phyloP scores from a whole-genome alignment of 2,888 invertebrate genomes.

The Acleris cristana region DNA sequence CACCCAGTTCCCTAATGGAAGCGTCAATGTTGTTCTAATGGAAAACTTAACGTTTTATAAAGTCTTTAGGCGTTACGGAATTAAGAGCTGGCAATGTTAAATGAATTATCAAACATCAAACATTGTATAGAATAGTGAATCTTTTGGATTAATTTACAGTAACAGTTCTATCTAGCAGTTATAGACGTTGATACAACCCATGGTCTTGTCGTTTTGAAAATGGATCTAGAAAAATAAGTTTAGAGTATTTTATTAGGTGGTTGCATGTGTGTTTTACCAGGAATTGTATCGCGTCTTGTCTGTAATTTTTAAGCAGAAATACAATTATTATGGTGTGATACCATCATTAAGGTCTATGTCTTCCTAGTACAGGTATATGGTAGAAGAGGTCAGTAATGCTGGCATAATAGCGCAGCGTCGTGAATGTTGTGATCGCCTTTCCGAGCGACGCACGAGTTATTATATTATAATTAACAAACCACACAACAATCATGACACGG shows the following conservation, averaged over 20 bases:
- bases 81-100: no score
- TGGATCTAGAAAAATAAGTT: no score
- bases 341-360: not conserved
- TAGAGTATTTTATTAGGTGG: no score
- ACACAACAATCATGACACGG: slow-evolving; percentile 54
- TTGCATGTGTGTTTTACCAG: no score
- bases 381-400: slow-evolving; percentile 2
- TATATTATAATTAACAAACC: slow-evolving; percentile 54
- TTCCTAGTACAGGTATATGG: not conserved
- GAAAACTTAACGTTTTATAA: slow-evolving; percentile 16
- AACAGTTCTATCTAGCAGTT: no score
- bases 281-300: no score
- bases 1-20: slow-evolving; percentile 18
- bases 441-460: slow-evolving; percentile 47
- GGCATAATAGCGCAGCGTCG: not conserved
- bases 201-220: no score
- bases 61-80: not conserved
- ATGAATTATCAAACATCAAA: no score
- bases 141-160: no score
- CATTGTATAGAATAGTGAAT: no score
- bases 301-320: no score
- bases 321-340: not conserved
- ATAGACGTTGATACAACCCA: no score
- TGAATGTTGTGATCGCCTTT: not conserved
- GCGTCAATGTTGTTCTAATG: slow-evolving; percentile 1